phyloP scores from a whole-genome alignment of 2,888 invertebrate species.

The Smittia sp. region DNA sequence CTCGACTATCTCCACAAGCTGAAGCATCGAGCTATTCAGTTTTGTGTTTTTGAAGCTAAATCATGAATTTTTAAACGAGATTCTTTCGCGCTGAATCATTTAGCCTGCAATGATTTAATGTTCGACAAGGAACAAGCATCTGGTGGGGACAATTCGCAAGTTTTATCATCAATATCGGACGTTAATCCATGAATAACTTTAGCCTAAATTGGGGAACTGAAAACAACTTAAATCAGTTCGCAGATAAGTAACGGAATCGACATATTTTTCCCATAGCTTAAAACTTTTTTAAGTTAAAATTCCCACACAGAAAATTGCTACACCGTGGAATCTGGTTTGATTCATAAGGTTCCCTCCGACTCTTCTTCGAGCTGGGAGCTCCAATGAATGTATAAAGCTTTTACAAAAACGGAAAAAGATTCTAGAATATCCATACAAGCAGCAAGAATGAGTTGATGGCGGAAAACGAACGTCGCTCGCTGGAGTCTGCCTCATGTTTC shows the following conservation, averaged over 20 bases:
- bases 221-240: no score
- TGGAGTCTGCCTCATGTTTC: not conserved
- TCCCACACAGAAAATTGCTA: no score
- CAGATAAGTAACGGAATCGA: no score
- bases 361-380: no score
- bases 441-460: not conserved
- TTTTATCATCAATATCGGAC: no score
- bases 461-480: not conserved
- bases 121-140: constrained; percentile 7
- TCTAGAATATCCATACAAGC: constrained; percentile 3
- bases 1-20: not conserved
- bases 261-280: no score
- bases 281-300: no score
- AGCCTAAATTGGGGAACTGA: no score
- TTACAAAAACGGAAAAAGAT: not conserved
- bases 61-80: not conserved
- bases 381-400: no score
- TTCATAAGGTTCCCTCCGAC: no score
- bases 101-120: not conserved
- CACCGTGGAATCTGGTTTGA: no score
- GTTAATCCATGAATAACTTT: no score
- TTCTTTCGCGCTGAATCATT: not conserved
- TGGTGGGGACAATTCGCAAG: not conserved
- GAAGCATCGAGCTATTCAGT: not conserved
- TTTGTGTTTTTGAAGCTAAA: not conserved